Base-by-base conservation (phyloP, 2,797 vertebrate genomes). In the Staurois parvus region DNA sequence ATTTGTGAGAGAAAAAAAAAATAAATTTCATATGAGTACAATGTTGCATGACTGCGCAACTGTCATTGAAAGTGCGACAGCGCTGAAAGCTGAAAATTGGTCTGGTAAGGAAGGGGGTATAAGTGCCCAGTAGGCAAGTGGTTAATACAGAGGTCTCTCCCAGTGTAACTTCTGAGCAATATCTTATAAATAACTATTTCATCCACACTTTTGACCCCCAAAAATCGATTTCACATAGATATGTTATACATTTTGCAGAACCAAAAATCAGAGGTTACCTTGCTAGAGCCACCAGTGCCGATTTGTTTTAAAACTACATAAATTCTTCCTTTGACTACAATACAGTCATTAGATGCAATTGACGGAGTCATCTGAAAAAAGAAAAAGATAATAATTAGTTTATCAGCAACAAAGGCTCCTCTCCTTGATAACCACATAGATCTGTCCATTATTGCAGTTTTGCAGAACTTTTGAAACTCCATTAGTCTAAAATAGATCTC, bases 251-350 rank as follows among this genome's bases (percentile, higher is more conserved):
- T 19, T 0, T 15, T n/a, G 40, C 26, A 48, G 26, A 9, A 48
- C 26, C 11, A 13, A 2, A 26, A 40, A 21, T 21, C 42, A 75
- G 45, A 24, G 2, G 3, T 84, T 93, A 99, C 98, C 96, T 99
- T 99, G 93, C 98, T 99, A 4, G 98, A 99, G 79, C 98, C 98
- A 87, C 98, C 98, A 42, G 95, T 96, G 64, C 98, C 98, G 87
- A 99, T 98, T 93, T 97, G 96, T 89, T 98, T 99, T 79, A 99
- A 93, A 86, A 99, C 93, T 81, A 96, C 96, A 92, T 97, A 99
- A 87, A 96, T 93, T 88, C 90, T 96, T 90, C 96, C 96, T 84
- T 98, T 98, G 79, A 99, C 95, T 45, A 92, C 93, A 88, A 99
- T 96, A 84, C 94, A 95, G 76, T 99, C 97, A 78, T 96, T 97